phyloP scores from a whole-genome alignment of 2,888 invertebrate genomes.

The Heteromurus nitidus region DNA sequence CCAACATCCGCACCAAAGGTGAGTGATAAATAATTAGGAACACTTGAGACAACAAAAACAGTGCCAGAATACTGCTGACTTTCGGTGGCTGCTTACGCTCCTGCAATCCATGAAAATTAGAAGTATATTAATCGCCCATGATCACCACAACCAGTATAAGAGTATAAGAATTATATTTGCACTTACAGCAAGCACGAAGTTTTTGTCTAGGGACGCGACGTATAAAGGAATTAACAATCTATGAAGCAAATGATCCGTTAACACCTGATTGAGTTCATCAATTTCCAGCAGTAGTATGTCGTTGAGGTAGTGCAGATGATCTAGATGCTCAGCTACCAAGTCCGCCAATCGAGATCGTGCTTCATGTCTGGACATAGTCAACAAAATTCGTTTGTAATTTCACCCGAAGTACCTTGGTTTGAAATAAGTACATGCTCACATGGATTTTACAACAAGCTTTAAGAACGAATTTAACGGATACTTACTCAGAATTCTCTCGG shows the following conservation, averaged over 20 bases:
- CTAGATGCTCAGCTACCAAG: conserved; percentile 96
- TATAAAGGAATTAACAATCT: conserved; percentile 94
- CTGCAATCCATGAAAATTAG: conserved; percentile 10
- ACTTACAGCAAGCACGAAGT: conserved; percentile 51
- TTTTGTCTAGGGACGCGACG: conserved; percentile 85
- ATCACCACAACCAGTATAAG: neutral
- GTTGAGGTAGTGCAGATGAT: conserved; percentile 97
- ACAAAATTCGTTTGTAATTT: too few species aligned
- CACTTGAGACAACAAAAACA: conserved; percentile 94
- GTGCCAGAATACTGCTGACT: conserved; percentile 91
- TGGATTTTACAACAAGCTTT: neutral
- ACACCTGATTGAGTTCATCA: conserved; percentile 92
- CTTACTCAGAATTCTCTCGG: conserved; percentile 95
- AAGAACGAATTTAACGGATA: too few species aligned
- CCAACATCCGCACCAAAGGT: conserved; percentile 91
- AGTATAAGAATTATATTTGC: neutral
- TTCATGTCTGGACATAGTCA: conserved; percentile 79
- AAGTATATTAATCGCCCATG: neutral
- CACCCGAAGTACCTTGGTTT: too few species aligned
- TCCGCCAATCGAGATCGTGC: conserved; percentile 93
- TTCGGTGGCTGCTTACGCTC: conserved; percentile 77
- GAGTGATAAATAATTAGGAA: conserved; percentile 94
- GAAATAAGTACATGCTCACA: neutral
- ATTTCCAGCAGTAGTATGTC: conserved; percentile 96
- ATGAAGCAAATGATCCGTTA: conserved; percentile 94